These are phyloP conservation scores for Cephalopholis sonnerati DNA, from an alignment of 2,113 vertebrate genomes.

Conservation along the genomic window DNA sequence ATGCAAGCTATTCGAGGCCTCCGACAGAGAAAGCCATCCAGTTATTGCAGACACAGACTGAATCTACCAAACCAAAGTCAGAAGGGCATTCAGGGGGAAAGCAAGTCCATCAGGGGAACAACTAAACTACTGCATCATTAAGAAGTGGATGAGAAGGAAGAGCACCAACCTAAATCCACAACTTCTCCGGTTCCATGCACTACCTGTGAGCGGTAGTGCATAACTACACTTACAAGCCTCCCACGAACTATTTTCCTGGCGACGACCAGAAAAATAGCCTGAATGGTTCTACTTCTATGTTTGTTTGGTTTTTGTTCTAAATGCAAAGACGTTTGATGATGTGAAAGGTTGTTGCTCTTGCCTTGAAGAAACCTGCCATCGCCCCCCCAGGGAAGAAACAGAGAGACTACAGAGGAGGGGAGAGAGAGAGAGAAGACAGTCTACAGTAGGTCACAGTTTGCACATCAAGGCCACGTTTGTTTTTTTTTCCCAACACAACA, in stretches of 20 bases:
- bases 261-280: slow-evolving; percentile 72
- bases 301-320: slow-evolving; percentile 29
- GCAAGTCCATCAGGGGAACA: slow-evolving; percentile 47
- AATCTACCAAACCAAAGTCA: slow-evolving; percentile 33
- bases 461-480: slow-evolving; percentile 28
- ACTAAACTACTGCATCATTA: slow-evolving; percentile 1
- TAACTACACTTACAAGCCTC: slow-evolving; percentile 44
- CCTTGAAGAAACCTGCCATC: slow-evolving; percentile 82
- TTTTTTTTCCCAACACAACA: slow-evolving; percentile 43
- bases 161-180: slow-evolving; percentile 74
- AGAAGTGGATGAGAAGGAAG: slow-evolving; percentile 63
- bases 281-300: slow-evolving; percentile 45
- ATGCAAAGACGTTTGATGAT: slow-evolving; percentile 42
- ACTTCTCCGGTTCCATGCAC: slow-evolving; percentile 53
- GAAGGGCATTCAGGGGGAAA: slow-evolving; percentile 58
- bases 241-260: slow-evolving; percentile 74
- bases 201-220: slow-evolving; percentile 54
- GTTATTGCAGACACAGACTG: slow-evolving; percentile 27
- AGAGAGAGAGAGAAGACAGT: slow-evolving; percentile 55
- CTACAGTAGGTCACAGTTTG: slow-evolving; percentile 55
- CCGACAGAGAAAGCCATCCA: slow-evolving; percentile 60
- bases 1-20: slow-evolving; percentile 66
- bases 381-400: slow-evolving; percentile 81
- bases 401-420: slow-evolving; percentile 73
- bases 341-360: slow-evolving; percentile 80